Base-by-base conservation (phyloP, 2,113 vertebrate species). In the Rhynchopsitta pachyrhyncha region DNA sequence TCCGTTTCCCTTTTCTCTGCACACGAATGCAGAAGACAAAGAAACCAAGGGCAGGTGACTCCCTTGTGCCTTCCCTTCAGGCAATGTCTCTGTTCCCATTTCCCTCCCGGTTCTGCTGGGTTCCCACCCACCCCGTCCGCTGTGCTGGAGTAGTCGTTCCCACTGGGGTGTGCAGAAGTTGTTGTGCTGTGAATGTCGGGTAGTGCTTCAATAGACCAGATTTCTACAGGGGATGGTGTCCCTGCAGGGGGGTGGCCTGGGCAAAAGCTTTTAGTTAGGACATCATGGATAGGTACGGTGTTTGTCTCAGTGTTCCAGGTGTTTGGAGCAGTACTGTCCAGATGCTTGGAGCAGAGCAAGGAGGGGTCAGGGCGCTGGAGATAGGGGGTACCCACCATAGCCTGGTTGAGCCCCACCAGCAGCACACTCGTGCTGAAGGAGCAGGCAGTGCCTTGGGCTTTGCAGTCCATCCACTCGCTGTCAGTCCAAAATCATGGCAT, bases 151-250 rank as follows among this genome's bases (percentile, higher is more conserved):
- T 8, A 1, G 1, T 11, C 0, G 0, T 15, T 74, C 14, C 73
- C 0, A 0, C 46, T 14, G 0, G 6, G 55, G 55, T 8, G 11
- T 82, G 6, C 46, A 1, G 2, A 2, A 6, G 8, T n/a, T 39
- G 31, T 24, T 74, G 18, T 19, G 6, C 3, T 2, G 16, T 13
- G 5, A 13, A 1, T 2, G 13, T 10, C 3, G 5, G 70, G 31
- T 18, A 5, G 13, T 19, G 75, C 33, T 71, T 15, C 47, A 2
- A 1, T 4, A 0, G 5, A 16, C 6, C 22, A 27, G 20, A 24
- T 35, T 35, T 23, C 57, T 23, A 15, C 9, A 14, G 33, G 57
- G 31, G 13, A n/a, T 59, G 57, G 15, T 35, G 57, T n/a, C 55
- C 9, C 33, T 59, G 55, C 10, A 59, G 57, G 33, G 57, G 33